A percentile compares a stretch with the other conserved stretches of the same genome.
These are phyloP conservation scores for Catamblyrhynchus diadema DNA, from an alignment of 2,797 vertebrate species.

Conservation along the genomic window DNA sequence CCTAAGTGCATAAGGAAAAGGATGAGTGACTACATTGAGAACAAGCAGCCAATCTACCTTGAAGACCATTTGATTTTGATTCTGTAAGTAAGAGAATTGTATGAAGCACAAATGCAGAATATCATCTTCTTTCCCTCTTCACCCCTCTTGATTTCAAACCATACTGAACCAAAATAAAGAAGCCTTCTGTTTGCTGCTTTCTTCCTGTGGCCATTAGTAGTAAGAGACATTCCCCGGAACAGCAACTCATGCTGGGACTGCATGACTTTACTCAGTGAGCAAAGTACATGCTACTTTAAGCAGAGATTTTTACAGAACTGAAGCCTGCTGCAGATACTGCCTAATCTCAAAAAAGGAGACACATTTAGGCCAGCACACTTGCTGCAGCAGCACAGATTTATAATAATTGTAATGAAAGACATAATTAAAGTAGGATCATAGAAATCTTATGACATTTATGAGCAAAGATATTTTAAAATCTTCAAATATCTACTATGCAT, in stretches of 20 bases:
- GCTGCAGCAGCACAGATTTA: constrained; percentile 53
- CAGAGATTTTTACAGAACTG: constrained; percentile 31
- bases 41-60: not conserved
- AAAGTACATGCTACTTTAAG: not conserved
- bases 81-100: not conserved
- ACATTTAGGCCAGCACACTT: constrained; percentile 43
- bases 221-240: not conserved
- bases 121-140: not conserved
- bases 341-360: constrained; percentile 55
- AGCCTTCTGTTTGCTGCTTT: not conserved
- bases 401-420: constrained; percentile 54
- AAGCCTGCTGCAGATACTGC: constrained; percentile 1
- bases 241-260: not conserved
- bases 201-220: not conserved
- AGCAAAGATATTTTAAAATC: constrained; percentile 70
- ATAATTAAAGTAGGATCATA: constrained; percentile 61
- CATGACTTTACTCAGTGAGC: not conserved
- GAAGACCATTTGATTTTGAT: not conserved
- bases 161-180: not conserved
- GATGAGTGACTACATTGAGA: not conserved
- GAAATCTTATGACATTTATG: constrained; percentile 63
- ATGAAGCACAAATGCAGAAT: not conserved
- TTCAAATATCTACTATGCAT: constrained; percentile 67
- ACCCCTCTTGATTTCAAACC: not conserved
- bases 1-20: not conserved